Percentiles rank a stretch among this genome's conserved stretches.
Conservation (phyloP, 2,888 invertebrate species). For the Amitus sp. region DNA sequence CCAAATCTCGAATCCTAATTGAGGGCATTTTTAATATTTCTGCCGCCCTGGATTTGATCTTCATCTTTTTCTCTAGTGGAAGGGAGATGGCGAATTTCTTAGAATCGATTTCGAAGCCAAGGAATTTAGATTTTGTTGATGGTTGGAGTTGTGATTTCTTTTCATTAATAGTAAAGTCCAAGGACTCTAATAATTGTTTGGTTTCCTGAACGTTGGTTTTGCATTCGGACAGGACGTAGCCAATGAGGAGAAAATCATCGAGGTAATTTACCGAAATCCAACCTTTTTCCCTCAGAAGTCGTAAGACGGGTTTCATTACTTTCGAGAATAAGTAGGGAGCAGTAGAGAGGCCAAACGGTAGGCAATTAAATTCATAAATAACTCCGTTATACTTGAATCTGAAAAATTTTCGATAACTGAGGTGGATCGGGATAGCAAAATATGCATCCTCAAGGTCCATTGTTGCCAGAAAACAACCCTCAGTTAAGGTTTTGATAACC, state of each 20-base stretch:
- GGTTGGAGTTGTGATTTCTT: constrained; percentile 20
- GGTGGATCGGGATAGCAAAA: constrained; percentile 18
- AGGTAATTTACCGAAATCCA: constrained; percentile 25
- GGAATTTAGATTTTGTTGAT: constrained; percentile 12
- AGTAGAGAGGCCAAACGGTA: constrained; percentile 30
- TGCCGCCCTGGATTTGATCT: constrained; percentile 2
- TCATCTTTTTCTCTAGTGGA: constrained; percentile 11
- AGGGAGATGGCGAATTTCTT: constrained; percentile 1
- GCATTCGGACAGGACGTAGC: constrained; percentile 8
- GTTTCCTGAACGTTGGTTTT: constrained; percentile 13
- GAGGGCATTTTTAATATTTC: neutral
- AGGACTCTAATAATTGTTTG: constrained; percentile 4
- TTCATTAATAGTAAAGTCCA: constrained; percentile 26
- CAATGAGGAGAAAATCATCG: constrained; percentile 34
- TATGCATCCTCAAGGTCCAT: constrained; percentile 28
- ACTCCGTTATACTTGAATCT: constrained; percentile 19
- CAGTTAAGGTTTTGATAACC: constrained; percentile 9
- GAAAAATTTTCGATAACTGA: constrained; percentile 19
- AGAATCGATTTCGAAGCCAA: constrained; percentile 26
- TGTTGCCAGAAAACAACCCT: constrained; percentile 14
- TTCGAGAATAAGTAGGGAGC: constrained; percentile 33
- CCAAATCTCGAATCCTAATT: constrained; percentile 25
- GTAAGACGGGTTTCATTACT: constrained; percentile 25
- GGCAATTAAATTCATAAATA: constrained; percentile 25
- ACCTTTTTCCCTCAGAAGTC: constrained; percentile 13